phyloP scores from a whole-genome alignment of 2,888 invertebrate species.

The Sclerodermus sp. region DNA sequence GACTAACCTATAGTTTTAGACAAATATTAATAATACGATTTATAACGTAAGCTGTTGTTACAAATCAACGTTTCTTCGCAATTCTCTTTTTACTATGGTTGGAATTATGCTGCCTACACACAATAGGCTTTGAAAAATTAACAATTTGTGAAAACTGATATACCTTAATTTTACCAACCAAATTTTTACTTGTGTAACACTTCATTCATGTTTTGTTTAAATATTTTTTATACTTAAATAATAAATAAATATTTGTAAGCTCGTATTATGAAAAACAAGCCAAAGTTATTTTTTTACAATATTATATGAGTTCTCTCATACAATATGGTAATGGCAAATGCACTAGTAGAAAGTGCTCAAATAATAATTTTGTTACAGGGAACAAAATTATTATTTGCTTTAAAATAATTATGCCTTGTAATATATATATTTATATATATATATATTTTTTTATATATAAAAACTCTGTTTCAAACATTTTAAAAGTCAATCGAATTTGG shows the following conservation, averaged over 20 bases:
- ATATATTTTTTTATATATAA: neutral
- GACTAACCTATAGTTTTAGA: neutral
- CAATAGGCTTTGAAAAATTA: too few relatives aligned
- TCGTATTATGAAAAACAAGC: neutral
- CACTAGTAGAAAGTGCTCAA: neutral
- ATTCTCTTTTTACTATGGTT: too few relatives aligned
- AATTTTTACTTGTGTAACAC: neutral
- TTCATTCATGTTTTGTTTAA: neutral
- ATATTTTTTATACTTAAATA: neutral
- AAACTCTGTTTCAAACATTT: neutral
- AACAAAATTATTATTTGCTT: neutral
- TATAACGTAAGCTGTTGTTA: neutral
- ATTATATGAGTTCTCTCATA: neutral
- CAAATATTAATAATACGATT: neutral
- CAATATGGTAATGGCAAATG: neutral
- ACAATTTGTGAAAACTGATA: too few relatives aligned
- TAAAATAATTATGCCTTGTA: neutral
- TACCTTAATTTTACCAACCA: too few relatives aligned
- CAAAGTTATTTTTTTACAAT: neutral
- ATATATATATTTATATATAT: neutral
- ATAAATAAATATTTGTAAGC: slow-evolving; percentile 3
- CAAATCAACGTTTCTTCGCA: neutral
- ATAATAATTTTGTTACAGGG: neutral
- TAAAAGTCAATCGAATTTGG: neutral
- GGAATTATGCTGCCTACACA: too few relatives aligned